Conservation (phyloP, 2,888 invertebrate species). For the Cryptus viduatorius region DNA sequence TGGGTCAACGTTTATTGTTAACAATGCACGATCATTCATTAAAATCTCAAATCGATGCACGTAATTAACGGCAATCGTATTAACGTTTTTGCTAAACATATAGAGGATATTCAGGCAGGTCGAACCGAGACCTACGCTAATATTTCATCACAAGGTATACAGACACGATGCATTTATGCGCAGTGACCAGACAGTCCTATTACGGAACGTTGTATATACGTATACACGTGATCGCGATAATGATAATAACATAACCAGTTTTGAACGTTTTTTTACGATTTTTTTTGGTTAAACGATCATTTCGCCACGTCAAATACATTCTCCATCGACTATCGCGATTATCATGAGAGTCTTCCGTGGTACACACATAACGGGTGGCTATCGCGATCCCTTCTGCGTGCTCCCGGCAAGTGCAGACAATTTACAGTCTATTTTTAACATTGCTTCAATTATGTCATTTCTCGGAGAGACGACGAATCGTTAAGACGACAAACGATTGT, state of each 20-base stretch:
- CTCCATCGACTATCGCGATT: background rate
- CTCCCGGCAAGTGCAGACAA: conserved; percentile 49
- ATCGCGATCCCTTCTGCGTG: conserved; percentile 23
- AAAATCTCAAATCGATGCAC: background rate
- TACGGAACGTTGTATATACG: conserved; percentile 37
- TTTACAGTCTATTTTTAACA: conserved; percentile 60
- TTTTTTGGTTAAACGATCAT: background rate
- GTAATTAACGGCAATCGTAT: background rate
- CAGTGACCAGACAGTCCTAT: conserved; percentile 50
- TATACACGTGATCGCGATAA: conserved; percentile 57
- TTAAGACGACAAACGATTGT: background rate
- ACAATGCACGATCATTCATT: background rate
- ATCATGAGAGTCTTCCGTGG: background rate
- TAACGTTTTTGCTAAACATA: background rate
- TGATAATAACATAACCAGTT: conserved; percentile 42
- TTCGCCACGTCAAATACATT: background rate
- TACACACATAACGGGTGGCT: background rate
- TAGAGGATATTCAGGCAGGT: background rate
- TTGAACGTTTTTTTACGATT: conserved; percentile 5
- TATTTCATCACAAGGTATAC: conserved; percentile 39
- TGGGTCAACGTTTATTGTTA: conserved; percentile 86
- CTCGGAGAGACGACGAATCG: conserved; percentile 8
- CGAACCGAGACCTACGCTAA: conserved; percentile 68
- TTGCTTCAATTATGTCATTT: conserved; percentile 56
- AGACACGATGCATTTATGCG: conserved; percentile 57